A percentile compares a stretch with the other conserved stretches of the same genome.
These are phyloP conservation scores for Drosophila obscura DNA, from an alignment of 1,140 invertebrate species.

Conservation along the genomic window DNA sequence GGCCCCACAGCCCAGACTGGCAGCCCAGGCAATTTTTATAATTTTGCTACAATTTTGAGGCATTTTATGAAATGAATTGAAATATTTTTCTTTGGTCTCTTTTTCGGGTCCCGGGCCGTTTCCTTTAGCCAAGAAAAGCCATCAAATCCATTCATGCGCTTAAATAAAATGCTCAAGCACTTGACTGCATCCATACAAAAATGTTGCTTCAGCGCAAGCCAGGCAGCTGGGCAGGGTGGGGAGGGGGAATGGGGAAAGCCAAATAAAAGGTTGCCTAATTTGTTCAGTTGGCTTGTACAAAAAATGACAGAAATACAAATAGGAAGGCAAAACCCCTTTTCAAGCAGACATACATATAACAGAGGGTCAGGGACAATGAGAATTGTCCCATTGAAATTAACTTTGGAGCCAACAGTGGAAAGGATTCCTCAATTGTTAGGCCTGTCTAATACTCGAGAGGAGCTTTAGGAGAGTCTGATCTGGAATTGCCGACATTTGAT, in stretches of 20 bases:
- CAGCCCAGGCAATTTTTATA: conserved; percentile 73
- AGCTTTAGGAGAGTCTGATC: conserved; percentile 21
- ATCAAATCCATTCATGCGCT: conserved; percentile 83
- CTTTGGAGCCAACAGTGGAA: conserved; percentile 17
- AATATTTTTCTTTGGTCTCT: conserved; percentile 55
- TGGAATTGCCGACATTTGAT: conserved; percentile 14
- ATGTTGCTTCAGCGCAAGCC: conserved; percentile 42
- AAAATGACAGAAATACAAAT: conserved; percentile 21
- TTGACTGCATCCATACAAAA: conserved; percentile 83
- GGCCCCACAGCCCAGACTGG: conserved; percentile 4
- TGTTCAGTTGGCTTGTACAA: conserved; percentile 67
- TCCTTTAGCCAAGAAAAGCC: conserved; percentile 66
- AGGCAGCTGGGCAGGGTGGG: conserved; percentile 8
- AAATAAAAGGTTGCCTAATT: conserved; percentile 73
- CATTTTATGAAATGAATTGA: conserved; percentile 83
- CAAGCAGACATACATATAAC: background rate
- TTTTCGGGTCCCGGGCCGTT: conserved; percentile 48
- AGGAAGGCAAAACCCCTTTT: conserved; percentile 39
- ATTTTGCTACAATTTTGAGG: conserved; percentile 82
- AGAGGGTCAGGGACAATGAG: conserved; percentile 23
- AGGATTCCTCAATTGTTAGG: conserved; percentile 8
- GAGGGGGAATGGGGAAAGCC: background rate
- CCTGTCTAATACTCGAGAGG: conserved; percentile 24
- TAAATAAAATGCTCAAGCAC: conserved; percentile 84
- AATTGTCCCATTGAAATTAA: conserved; percentile 31